A percentile compares a stretch with the other conserved stretches of the same genome.
Conservation (phyloP, 2,797 vertebrate genomes). For the Acridotheres tristis region DNA sequence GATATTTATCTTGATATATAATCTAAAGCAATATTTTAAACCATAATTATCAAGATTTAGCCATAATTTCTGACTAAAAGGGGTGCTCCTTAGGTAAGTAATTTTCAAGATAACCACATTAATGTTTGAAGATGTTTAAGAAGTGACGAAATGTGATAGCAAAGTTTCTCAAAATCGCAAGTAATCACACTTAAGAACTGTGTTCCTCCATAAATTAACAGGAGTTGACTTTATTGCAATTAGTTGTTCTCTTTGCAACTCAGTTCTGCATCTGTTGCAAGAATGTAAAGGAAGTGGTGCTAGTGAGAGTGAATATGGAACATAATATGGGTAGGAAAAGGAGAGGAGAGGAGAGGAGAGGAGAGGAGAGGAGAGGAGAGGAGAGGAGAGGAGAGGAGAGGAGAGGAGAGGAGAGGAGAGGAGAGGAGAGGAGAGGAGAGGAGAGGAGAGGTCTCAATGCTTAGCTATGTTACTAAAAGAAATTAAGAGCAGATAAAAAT, state of each 20-base stretch:
- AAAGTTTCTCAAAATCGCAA: background rate
- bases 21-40: background rate
- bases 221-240: background rate
- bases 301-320: background rate
- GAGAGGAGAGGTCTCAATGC: background rate
- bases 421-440: no score
- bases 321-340: background rate
- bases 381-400: background rate
- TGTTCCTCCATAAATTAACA: background rate
- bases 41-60: background rate
- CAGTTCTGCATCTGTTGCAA: background rate
- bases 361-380: background rate
- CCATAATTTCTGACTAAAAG: background rate
- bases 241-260: background rate
- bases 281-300: background rate
- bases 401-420: no score
- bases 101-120: background rate
- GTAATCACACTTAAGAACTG: background rate
- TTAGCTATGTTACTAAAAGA: background rate
- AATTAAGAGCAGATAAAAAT: background rate
- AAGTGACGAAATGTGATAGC: slow-evolving; percentile 2
- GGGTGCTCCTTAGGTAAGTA: background rate
- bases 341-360: no score
- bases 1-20: background rate
- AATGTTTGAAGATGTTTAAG: background rate